Evolutionary conservation across 2,797 vertebrate species (phyloP).

Genomic region (Chelonia mydas): DNA sequence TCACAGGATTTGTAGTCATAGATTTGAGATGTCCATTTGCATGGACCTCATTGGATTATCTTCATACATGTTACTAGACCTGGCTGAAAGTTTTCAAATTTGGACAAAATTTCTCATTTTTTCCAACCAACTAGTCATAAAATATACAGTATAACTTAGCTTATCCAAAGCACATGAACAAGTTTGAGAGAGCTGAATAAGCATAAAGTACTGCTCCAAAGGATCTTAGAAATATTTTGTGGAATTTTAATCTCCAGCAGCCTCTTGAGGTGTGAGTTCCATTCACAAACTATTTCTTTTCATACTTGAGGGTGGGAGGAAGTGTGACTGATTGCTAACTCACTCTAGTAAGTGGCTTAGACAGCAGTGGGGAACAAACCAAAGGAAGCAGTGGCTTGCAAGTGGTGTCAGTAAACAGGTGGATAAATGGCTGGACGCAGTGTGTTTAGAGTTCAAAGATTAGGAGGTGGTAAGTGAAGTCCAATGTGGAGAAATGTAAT

Average conservation of each 20-base stretch:
- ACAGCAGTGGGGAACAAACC: neutral
- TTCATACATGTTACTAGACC: neutral
- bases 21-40: neutral
- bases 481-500: neutral
- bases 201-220: neutral
- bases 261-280: neutral
- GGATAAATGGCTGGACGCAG: neutral
- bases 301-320: neutral
- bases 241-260: neutral
- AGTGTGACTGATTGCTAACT: neutral
- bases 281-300: neutral
- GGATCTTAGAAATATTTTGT: neutral
- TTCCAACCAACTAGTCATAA: neutral
- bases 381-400: neutral
- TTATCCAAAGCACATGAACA: neutral
- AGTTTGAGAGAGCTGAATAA: neutral
- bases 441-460: neutral
- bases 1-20: neutral
- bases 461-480: rapidly evolving
- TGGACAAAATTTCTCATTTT: neutral
- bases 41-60: neutral
- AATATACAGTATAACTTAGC: neutral
- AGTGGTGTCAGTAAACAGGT: rapidly evolving
- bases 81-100: neutral
- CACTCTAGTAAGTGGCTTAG: neutral